Evolutionary conservation across 2,113 vertebrate species (phyloP).

Genomic region (Ursus arctos): DNA sequence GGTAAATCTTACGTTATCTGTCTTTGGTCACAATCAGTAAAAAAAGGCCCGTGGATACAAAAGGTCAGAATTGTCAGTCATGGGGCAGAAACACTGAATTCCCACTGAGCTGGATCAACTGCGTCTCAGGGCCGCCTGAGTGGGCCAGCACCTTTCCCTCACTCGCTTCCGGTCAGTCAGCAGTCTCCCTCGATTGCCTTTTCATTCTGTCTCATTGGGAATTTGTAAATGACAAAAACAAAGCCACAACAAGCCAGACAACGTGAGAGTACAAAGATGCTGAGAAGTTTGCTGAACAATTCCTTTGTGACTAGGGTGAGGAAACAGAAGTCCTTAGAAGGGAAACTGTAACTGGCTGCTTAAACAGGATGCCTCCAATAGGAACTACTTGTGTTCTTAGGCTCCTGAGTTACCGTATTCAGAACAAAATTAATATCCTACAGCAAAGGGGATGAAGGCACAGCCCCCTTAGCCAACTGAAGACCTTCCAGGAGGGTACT

Average conservation of each 20-base stretch:
- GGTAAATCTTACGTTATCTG: background rate
- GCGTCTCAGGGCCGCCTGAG: background rate
- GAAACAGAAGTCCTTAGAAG: slow-evolving; percentile 10
- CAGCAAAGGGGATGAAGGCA: background rate
- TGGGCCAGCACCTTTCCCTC: background rate
- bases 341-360: background rate
- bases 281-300: background rate
- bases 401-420: background rate
- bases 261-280: background rate
- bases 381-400: background rate
- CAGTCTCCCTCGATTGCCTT: background rate
- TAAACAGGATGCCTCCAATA: background rate
- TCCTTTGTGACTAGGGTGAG: background rate
- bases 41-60: background rate
- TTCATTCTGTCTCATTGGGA: background rate
- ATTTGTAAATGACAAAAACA: slow-evolving; percentile 67
- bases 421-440: background rate
- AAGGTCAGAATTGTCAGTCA: background rate
- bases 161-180: background rate
- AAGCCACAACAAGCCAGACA: background rate
- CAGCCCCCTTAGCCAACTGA: background rate
- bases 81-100: background rate
- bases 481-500: background rate
- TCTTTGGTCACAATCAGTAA: background rate
- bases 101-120: background rate